Base-by-base conservation (phyloP, 37 sponge, comb jelly and placozoan genomes). In the Bolinopsis microptera region DNA sequence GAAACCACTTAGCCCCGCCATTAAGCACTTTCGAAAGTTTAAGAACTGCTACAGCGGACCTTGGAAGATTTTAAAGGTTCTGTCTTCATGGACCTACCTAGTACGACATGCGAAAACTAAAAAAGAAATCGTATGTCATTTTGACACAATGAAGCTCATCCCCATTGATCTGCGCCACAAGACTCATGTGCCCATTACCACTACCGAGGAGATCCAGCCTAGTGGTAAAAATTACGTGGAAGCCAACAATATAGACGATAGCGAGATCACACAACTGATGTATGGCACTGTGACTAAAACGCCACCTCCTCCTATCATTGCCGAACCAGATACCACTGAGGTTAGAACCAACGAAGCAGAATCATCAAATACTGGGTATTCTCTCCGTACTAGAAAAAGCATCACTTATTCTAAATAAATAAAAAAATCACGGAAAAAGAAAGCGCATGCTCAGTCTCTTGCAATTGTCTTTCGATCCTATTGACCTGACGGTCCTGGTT, bases 1-100 rank as follows among this genome's bases (percentile, higher is more conserved):
- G 90, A 86, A 86, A 86, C 90, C 90, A 1, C n/a, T 86, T 1
- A 39, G 61, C 36, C 90, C 90, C n/a, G 61, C 90, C 1, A 18
- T 86, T 0, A 86, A 39, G 30, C 2, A 40, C 2, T 86, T 36
- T 38, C 8, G 90, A n/a, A 86, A 86, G 61, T 39, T 86, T 27
- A 22, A 18, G 28, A 86, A 39, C 39, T 41, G 48, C 3, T 86
- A 36, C 61, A 36, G 38, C 26, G 90, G 90, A 16, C 90, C 90
- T 24, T 86, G 90, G 90, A 26, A 24, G 28, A 41, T 86, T 23
- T 1, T 41, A 39, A 34, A 86, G 5, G 35, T 86, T 13, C 40
- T 86, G 18, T 86, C 90, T 1, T 3, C 37, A 3, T 86, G 90
- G 90, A 86, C 90, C 48, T 86, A 86, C 61, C 61, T 23, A 28